These are phyloP conservation scores for Chromobotia macracanthus DNA, from an alignment of 2,797 vertebrate species.

Conservation along the genomic window DNA sequence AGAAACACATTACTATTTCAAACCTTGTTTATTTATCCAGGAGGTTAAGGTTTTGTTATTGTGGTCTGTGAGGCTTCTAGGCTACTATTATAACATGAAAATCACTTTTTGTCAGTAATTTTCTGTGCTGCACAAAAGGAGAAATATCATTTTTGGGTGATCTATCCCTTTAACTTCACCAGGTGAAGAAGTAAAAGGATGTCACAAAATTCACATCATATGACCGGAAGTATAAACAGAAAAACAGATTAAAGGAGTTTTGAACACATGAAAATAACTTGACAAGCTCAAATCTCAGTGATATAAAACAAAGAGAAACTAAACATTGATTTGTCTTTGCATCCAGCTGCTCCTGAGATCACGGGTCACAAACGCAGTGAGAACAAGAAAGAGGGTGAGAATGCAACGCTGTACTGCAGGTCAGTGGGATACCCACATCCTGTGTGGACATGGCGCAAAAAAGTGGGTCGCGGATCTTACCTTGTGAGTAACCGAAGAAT, in stretches of 20 bases:
- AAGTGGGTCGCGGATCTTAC: constrained; percentile 76
- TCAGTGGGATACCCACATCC: constrained; percentile 95
- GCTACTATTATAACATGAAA: too few relatives aligned
- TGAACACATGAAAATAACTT: neutral
- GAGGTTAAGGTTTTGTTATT: too few relatives aligned
- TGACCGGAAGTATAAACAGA: neutral
- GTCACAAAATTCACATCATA: neutral
- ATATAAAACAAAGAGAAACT: neutral
- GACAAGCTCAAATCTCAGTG: neutral
- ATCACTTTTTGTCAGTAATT: too few relatives aligned
- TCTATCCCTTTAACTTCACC: neutral
- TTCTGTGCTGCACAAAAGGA: too few relatives aligned
- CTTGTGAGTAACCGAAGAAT: constrained; percentile 70
- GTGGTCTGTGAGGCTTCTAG: too few relatives aligned
- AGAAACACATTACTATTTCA: too few relatives aligned
- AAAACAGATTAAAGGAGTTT: neutral
- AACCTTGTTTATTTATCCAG: too few relatives aligned
- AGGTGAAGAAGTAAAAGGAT: neutral
- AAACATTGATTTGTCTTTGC: constrained; percentile 29
- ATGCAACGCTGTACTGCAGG: constrained; percentile 91
- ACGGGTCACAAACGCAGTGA: constrained; percentile 94
- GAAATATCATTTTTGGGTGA: neutral
- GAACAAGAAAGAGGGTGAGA: constrained; percentile 96
- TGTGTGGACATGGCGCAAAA: constrained; percentile 90
- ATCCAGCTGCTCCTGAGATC: constrained; percentile 87